These are phyloP conservation scores for Strigamia maritima DNA, from an alignment of 2,888 invertebrate genomes.

Conservation along the genomic window DNA sequence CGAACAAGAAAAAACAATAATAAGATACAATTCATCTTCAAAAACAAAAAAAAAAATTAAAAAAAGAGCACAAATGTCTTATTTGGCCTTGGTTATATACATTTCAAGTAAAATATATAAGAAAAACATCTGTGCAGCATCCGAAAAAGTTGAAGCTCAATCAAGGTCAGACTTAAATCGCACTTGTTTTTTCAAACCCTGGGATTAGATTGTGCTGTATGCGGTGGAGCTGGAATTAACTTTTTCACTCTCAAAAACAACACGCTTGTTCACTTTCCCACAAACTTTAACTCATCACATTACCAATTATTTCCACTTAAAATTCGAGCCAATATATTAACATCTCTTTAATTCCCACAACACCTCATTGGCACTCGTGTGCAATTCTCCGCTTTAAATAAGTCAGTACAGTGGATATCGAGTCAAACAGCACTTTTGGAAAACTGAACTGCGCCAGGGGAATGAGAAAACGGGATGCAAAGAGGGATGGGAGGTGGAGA, in stretches of 20 bases:
- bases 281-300: conserved; percentile 16
- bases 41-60: not conserved
- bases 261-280: not conserved
- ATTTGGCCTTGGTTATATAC: not conserved
- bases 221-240: not conserved
- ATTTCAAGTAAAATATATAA: not conserved
- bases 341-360: conserved; percentile 21
- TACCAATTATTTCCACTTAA: conserved; percentile 28
- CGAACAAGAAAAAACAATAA: not conserved
- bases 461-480: conserved; percentile 5
- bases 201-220: not conserved
- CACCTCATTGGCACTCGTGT: conserved; percentile 26
- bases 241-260: not conserved
- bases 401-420: conserved; percentile 21
- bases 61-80: not conserved
- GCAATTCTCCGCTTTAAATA: conserved; percentile 21
- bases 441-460: conserved; percentile 16
- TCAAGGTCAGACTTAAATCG: not conserved
- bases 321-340: conserved; percentile 12
- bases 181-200: not conserved
- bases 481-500: not conserved
- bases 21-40: not conserved
- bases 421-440: conserved; percentile 27
- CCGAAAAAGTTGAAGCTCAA: not conserved
- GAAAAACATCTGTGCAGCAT: conserved; percentile 24